Conservation (phyloP, 2,888 invertebrate species). For the Gortyna flavago region DNA sequence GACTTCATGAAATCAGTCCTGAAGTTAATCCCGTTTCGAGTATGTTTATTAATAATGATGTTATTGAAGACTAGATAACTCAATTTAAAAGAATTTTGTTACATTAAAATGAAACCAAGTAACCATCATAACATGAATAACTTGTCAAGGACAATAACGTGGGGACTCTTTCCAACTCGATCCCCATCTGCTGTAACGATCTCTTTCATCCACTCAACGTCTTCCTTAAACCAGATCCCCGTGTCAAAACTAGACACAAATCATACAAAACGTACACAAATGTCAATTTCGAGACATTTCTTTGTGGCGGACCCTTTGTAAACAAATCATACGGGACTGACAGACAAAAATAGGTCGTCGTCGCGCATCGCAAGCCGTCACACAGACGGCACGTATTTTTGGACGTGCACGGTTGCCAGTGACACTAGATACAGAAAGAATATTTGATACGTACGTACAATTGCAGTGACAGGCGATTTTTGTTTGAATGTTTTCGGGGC, state of each 20-base stretch:
- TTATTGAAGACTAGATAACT: neutral
- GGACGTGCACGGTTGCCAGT: constrained; percentile 75
- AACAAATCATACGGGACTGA: constrained; percentile 73
- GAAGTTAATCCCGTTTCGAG: neutral
- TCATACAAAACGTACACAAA: constrained; percentile 55
- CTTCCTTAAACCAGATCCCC: constrained; percentile 36
- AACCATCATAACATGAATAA: constrained; percentile 13
- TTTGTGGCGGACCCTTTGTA: constrained; percentile 75
- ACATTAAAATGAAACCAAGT: constrained; percentile 8
- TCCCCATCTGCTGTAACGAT: constrained; percentile 15
- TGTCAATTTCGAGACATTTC: constrained; percentile 65
- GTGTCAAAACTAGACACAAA: constrained; percentile 50
- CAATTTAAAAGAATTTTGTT: constrained; percentile 15
- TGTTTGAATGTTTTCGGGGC: constrained; percentile 15
- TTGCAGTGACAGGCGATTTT: constrained; percentile 48
- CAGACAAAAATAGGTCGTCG: constrained; percentile 75
- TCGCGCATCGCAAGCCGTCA: constrained; percentile 67
- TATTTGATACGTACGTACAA: constrained; percentile 52
- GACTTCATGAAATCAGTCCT: neutral
- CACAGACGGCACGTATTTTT: constrained; percentile 74
- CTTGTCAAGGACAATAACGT: constrained; percentile 21
- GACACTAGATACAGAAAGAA: constrained; percentile 64
- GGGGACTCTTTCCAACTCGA: neutral
- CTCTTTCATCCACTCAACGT: constrained; percentile 27
- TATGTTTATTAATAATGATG: constrained; percentile 1